Base-by-base conservation (phyloP, 2,888 invertebrate species). In the Limenitis camilla region DNA sequence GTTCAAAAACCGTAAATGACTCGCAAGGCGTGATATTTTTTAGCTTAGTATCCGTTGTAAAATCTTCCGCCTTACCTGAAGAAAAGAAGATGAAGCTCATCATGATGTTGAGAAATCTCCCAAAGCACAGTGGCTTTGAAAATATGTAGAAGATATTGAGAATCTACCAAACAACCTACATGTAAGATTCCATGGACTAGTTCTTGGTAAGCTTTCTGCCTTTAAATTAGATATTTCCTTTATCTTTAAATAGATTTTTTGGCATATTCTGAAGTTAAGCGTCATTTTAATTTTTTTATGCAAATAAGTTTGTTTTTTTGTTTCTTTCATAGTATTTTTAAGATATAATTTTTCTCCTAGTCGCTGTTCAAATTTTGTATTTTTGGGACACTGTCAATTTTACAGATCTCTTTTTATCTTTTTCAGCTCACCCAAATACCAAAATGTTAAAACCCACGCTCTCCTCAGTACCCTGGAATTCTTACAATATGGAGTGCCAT, bases 111-210 rank as follows among this genome's bases (percentile, higher is more conserved):
- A 66, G 68, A 0, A 55, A 61, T 0, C 53, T 78, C 0, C 73
- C 74, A 0, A 77, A 80, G n/a, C 52, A 79, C 78, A 0, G 82
- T 89, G n/a, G 10, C 66, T 89, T 5, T 89, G 88, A 88, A 89
- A 89, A 62, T 88, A 80, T 45, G 89, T 88, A 49, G 74, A 73
- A 9, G 58, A 73, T 0, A 49, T 86, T 0, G 61, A 68, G 1
- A 71, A 69, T 1, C 60, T 78, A 27, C 82, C 87, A 0, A 65
- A 71, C 43, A 86, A 88, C 48, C 74, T 90, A 0, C 78, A 82
- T 45, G 63, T 86, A 0, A 66, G 71, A 65, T 88, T 62, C 89
- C 89, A 0, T 89, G 89, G 56, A 68, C 80, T 8, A 84, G 88
- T 89, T 40, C 65, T 90, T 4, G 83, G 89, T 88, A 56, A 57